Base-by-base conservation (phyloP, 2,888 invertebrate species). In the Cacoxenus indagator region DNA sequence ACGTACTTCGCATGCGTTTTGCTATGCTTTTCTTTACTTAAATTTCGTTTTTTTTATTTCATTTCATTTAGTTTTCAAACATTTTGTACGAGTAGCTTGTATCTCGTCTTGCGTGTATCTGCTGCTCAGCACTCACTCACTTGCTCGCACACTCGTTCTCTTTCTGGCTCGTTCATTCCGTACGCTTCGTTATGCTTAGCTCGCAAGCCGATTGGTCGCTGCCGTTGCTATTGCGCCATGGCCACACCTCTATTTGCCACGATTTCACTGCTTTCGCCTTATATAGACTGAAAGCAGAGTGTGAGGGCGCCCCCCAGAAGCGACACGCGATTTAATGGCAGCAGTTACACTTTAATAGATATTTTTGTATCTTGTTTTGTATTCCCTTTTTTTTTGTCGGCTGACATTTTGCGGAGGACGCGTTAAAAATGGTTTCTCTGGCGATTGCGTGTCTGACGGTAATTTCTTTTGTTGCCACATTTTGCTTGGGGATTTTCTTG, bases 351-450 rank as follows among this genome's bases (percentile, higher is more conserved):
- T 27, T 59, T 67, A 70, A 61, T 46, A 67, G 45, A 74, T 45
- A 70, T 74, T 73, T 54, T 14, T 54, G 11, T 2, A 54, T 4
- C n/a, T 48, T 1, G 2, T 22, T 61, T 43, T 67, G 62, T 64
- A 19, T 55, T 29, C 27, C 55, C 55, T 43, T 68, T 22, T 54
- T 24, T 54, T 22, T 54, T 24, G 24, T 54, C 24, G 54, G 11
- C 54, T 54, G 54, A 24, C 57, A 14, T 29, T 51, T 57, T 29
- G 57, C 26, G 27, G 51, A 27, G 11, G n/a, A 22, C 26, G 26
- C 5, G 11, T 43, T 83, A 78, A 78, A 80, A 83, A 83, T 80
- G 80, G 84, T 75, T 82, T 83, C 82, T 83, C 82, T 76, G 76
- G 73, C 65, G 37, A 73, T 80, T 73, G 80, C 80, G 79, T 80